Evolutionary conservation across 2,797 vertebrate species (phyloP).

Genomic region (Girardinus metallicus): DNA sequence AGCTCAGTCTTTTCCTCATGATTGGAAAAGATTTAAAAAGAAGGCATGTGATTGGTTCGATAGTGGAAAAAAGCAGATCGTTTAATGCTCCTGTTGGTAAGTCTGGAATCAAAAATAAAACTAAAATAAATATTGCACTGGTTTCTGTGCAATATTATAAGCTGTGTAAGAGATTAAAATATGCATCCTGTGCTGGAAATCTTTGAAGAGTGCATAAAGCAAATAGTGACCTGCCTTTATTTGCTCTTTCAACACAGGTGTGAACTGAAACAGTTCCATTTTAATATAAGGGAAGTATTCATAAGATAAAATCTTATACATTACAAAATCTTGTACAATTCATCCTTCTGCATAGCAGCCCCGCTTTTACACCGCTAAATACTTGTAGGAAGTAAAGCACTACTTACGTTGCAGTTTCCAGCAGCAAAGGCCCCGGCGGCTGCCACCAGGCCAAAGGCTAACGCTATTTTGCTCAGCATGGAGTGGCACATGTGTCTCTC

Average conservation of each 20-base stretch:
- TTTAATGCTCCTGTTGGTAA: neutral
- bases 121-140: too few species aligned
- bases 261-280: constrained; percentile 22
- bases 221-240: constrained; percentile 43
- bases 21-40: neutral
- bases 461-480: constrained; percentile 71
- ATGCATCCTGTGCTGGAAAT: constrained; percentile 7
- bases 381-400: neutral
- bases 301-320: neutral
- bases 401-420: constrained; percentile 85
- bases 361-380: neutral
- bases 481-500: constrained; percentile 65
- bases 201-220: constrained; percentile 10
- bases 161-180: neutral
- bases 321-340: neutral
- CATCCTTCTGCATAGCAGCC: neutral
- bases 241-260: constrained; percentile 36
- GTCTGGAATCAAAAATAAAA: neutral
- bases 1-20: neutral
- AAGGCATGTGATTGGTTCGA: neutral
- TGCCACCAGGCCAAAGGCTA: constrained; percentile 74
- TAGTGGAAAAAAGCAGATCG: neutral
- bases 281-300: neutral
- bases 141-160: neutral
- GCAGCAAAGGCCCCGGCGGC: constrained; percentile 75